Evolutionary conservation across 1,140 invertebrate species (phyloP), one percentile per base, ranked within the genome.

Genomic region (Drosophila yakuba): DNA sequence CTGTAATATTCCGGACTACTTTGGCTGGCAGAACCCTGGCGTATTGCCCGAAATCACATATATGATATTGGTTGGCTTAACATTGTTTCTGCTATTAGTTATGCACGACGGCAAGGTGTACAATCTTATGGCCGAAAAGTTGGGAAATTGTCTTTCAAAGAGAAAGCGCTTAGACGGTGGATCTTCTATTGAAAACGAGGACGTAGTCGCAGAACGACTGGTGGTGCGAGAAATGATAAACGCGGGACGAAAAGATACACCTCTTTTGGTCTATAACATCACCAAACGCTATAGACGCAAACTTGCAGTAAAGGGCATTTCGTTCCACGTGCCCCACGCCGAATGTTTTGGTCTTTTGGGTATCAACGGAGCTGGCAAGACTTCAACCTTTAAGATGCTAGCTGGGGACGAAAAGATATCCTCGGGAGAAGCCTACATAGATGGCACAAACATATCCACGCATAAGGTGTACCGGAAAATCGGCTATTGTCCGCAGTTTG

Each of bases 301-400:
- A 23, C 73, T 94, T 23, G 96, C 96, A 0, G 96, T 97, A 0
- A 94, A 95, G 69, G 93, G 95, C 55, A 83, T 97, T 2, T 95
- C 94, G 78, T 93, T 97, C 44, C 94, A 84, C 5, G 90, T 94
- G 17, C n/a, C 47, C 1, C 23, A 3, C 68, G 55, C 80, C 82
- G 96, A 98, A 93, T 98, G 97, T 86, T 98, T 98, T 92, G 98
- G 98, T 2, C 93, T 99, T 14, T 93, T 99, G 15, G 98, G 98
- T 2, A 94, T 97, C 6, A 98, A 98, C 92, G 97, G 97, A 14
- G 96, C 96, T 23, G 95, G 94, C 2, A 98, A 98, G 93, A 97
- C 97, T 1, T 96, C 96, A 2, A 97, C 96, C 1, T 98, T 98
- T 84, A 96, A 96, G 90, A 97, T 98, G 96, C 91, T 98, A 36